phyloP scores from a whole-genome alignment of 2,888 invertebrate species.

The Mythimna impura region DNA sequence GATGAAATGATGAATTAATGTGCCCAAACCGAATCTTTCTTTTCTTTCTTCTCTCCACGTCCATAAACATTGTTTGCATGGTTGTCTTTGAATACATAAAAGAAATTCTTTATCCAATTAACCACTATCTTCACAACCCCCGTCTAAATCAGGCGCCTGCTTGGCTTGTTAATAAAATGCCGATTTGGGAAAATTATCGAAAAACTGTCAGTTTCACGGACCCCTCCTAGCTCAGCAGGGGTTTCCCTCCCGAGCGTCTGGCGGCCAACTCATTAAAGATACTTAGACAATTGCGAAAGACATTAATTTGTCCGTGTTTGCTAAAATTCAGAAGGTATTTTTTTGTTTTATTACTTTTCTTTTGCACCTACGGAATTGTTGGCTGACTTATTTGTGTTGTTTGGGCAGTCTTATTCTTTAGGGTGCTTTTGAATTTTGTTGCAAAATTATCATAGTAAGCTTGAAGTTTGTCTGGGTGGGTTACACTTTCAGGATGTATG shows the following conservation, averaged over 20 bases:
- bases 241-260: conserved; percentile 54
- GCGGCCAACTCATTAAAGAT: conserved; percentile 63
- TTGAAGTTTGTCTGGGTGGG: not conserved
- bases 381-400: conserved; percentile 2
- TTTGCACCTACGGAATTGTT: conserved; percentile 11
- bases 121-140: conserved; percentile 42
- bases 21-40: not conserved
- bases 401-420: conserved; percentile 1
- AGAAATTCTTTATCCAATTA: conserved; percentile 50
- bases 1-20: too few species aligned
- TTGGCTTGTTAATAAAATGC: conserved; percentile 67
- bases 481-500: too few species aligned
- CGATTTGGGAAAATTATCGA: conserved; percentile 66
- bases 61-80: not conserved
- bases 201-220: conserved; percentile 66
- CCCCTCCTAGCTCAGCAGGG: conserved; percentile 59
- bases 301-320: conserved; percentile 60
- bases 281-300: conserved; percentile 64
- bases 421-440: conserved; percentile 7
- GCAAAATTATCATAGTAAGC: too few species aligned
- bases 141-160: conserved; percentile 57
- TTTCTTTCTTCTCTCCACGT: too few species aligned
- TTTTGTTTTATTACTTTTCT: conserved; percentile 44
- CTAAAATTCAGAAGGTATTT: conserved; percentile 41
- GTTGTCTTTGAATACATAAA: conserved; percentile 29